Evolutionary conservation across 2,113 vertebrate species (phyloP).

Genomic region (Epinephelus lanceolatus): DNA sequence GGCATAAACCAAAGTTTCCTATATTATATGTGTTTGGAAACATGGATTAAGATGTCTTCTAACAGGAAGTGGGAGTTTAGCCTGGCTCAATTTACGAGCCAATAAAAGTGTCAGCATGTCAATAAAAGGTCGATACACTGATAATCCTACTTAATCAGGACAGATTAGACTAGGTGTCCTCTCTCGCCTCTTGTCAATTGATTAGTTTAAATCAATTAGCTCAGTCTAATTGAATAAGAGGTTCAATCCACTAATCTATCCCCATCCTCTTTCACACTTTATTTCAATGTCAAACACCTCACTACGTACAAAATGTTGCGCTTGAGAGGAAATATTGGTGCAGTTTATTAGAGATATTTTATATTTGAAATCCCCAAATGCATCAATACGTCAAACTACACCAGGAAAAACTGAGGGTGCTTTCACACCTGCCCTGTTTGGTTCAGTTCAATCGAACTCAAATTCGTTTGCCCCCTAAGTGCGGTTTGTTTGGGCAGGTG

Average conservation of each 20-base stretch:
- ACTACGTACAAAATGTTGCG: neutral
- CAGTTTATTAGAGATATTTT: neutral
- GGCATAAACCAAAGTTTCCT: neutral
- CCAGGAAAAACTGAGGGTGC: neutral
- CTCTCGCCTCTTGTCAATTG: slow-evolving; percentile 71
- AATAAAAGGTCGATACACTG: slow-evolving; percentile 69
- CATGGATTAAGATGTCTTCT: neutral
- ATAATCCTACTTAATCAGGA: slow-evolving; percentile 81
- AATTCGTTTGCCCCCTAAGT: no score
- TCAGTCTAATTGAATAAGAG: slow-evolving; percentile 73
- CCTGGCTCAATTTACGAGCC: slow-evolving; percentile 40
- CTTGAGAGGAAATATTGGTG: neutral
- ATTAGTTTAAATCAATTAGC: slow-evolving; percentile 73
- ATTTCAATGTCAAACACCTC: slow-evolving; percentile 14
- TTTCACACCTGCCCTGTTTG: no score
- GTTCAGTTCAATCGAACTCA: no score
- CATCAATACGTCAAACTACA: neutral
- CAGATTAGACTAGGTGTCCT: slow-evolving; percentile 72
- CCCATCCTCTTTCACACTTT: neutral
- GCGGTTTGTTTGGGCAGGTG: no score
- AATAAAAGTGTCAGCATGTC: slow-evolving; percentile 65
- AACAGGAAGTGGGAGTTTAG: neutral
- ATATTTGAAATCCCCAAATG: neutral
- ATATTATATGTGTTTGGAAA: neutral
- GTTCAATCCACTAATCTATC: slow-evolving; percentile 14